phyloP scores from a whole-genome alignment of 2,888 invertebrate genomes.

The Dioctria linearis region DNA sequence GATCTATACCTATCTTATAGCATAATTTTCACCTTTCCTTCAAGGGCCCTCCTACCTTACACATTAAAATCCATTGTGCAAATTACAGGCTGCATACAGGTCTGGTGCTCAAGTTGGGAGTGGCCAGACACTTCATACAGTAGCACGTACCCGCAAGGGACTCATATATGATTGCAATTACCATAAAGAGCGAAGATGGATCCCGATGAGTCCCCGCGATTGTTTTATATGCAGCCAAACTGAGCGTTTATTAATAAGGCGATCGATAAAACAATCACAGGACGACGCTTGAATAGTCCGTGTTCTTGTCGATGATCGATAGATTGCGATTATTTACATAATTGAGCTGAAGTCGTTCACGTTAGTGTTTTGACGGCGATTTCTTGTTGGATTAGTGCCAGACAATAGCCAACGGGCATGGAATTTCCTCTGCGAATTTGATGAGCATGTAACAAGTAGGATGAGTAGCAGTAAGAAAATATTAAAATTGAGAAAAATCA shows the following conservation, averaged over 20 bases:
- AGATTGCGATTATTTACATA: slow-evolving; percentile 52
- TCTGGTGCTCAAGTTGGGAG: slow-evolving; percentile 47
- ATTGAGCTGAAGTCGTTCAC: slow-evolving; percentile 45
- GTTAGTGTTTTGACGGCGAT: slow-evolving; percentile 51
- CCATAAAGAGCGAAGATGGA: slow-evolving; percentile 55
- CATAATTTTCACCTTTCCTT: slow-evolving; percentile 3
- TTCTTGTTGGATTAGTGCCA: slow-evolving; percentile 49
- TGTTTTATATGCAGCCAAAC: slow-evolving; percentile 1
- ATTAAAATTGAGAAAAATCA: too few species aligned
- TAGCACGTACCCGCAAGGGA: slow-evolving; percentile 55
- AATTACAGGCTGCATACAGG: slow-evolving; percentile 31
- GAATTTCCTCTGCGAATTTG: not conserved
- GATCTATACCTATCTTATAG: too few species aligned
- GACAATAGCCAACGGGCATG: slow-evolving; percentile 46
- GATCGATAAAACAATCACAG: slow-evolving; percentile 50
- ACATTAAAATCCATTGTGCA: slow-evolving; percentile 5
- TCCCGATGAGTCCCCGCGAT: not conserved
- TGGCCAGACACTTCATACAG: slow-evolving; percentile 57
- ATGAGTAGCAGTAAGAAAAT: too few species aligned
- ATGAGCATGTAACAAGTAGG: not conserved
- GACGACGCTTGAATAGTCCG: slow-evolving; percentile 38
- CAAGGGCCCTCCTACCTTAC: slow-evolving; percentile 2
- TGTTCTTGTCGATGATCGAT: slow-evolving; percentile 53
- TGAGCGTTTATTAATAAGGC: slow-evolving; percentile 43
- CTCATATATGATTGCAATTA: slow-evolving; percentile 58